A percentile compares a stretch with the other conserved stretches of the same genome.
These are phyloP conservation scores for Sialia sialis DNA, from an alignment of 2,113 vertebrate genomes.

Conservation along the genomic window DNA sequence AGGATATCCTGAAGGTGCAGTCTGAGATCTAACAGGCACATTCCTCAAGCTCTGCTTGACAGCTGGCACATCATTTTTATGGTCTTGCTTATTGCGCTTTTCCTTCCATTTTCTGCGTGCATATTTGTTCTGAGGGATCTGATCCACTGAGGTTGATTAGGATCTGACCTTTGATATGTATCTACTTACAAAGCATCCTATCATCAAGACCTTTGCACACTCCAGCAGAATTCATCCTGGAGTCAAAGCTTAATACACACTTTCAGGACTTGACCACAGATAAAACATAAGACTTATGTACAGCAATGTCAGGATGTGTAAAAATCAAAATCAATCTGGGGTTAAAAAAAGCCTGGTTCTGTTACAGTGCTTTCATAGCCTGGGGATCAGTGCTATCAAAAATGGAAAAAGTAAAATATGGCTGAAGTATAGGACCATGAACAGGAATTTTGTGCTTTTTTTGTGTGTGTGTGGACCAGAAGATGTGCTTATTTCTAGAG, in stretches of 20 bases:
- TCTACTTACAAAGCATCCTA: neutral
- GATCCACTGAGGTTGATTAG: neutral
- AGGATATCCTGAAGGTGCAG: neutral
- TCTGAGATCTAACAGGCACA: neutral
- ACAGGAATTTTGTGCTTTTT: neutral
- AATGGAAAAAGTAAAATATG: neutral
- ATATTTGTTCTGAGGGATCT: neutral
- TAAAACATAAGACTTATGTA: neutral
- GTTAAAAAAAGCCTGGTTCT: neutral
- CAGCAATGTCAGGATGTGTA: neutral
- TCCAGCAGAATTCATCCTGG: neutral
- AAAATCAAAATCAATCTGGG: neutral
- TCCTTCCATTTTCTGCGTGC: neutral
- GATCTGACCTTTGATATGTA: neutral
- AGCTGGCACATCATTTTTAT: neutral
- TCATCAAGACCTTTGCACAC: fast-evolving
- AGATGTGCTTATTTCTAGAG: neutral
- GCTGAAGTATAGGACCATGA: neutral
- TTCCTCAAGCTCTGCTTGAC: neutral
- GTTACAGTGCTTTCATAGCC: neutral
- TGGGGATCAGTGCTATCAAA: neutral
- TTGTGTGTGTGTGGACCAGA: neutral
- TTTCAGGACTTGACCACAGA: neutral
- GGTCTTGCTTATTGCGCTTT: neutral
- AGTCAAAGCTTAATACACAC: neutral